A percentile compares a stretch with the other conserved stretches of the same genome.
Conservation (phyloP, 2,113 vertebrate species). For the Macrotus californicus region DNA sequence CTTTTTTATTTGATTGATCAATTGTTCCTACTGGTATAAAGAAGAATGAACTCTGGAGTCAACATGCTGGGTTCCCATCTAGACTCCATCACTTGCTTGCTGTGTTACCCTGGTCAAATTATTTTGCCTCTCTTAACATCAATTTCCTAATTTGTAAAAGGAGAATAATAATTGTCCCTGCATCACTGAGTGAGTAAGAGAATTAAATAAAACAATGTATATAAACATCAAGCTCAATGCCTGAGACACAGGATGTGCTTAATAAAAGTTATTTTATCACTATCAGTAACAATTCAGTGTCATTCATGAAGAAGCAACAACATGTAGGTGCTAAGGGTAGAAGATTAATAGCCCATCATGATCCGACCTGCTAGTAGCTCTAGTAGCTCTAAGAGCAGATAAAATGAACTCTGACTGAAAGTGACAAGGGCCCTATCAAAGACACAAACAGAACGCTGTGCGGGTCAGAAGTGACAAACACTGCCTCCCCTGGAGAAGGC, state of each 20-base stretch:
- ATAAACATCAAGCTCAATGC: not conserved
- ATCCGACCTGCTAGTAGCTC: not conserved
- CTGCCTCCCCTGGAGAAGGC: not conserved
- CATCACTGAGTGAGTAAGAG: not conserved
- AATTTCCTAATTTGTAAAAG: constrained; percentile 34
- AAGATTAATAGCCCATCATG: not conserved
- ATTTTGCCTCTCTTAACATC: not conserved
- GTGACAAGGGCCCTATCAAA: not conserved
- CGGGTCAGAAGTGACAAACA: not conserved
- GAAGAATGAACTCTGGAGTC: not conserved
- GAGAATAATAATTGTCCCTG: not conserved
- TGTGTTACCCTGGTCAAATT: not conserved
- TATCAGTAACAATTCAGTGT: not conserved
- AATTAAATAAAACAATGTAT: not conserved
- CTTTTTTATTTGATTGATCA: not conserved
- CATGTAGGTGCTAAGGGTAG: not conserved
- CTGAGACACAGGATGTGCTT: not conserved
- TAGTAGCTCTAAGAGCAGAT: too few species aligned
- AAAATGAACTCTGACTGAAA: not conserved
- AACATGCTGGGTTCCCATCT: not conserved
- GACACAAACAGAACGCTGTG: not conserved
- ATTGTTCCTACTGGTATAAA: not conserved
- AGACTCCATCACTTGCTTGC: not conserved
- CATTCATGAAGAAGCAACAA: not conserved
- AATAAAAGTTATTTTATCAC: not conserved